phyloP scores from a whole-genome alignment of 2,888 invertebrate genomes.

The Trisateles emortualis region DNA sequence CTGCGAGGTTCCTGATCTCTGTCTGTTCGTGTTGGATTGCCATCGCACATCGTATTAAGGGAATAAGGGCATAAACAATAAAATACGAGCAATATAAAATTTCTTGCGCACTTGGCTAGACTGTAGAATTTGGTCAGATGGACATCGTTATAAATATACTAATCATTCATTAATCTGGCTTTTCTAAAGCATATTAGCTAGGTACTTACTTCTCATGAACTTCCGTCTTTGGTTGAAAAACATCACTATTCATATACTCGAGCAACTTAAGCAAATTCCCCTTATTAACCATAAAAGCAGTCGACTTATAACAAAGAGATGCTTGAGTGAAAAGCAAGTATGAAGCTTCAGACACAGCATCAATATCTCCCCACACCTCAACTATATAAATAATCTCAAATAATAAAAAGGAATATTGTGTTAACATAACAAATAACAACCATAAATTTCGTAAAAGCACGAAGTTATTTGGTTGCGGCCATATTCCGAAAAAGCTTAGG shows the following conservation, averaged over 20 bases:
- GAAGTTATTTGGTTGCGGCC: slow-evolving; percentile 59
- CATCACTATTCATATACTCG: slow-evolving; percentile 59
- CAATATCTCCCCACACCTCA: slow-evolving; percentile 72
- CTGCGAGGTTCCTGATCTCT: no score
- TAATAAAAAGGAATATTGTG: slow-evolving; percentile 69
- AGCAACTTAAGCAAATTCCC: slow-evolving; percentile 56
- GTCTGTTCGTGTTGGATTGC: no score
- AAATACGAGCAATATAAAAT: no score
- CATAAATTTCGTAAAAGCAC: slow-evolving; percentile 53
- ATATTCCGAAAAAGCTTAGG: slow-evolving; percentile 65
- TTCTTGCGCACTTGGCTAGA: no score
- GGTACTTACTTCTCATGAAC: slow-evolving; percentile 65
- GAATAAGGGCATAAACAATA: no score
- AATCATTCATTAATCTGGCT: no score
- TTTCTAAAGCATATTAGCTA: not conserved
- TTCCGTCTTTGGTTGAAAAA: slow-evolving; percentile 58
- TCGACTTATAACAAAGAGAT: slow-evolving; percentile 71
- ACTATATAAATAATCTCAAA: slow-evolving; percentile 72
- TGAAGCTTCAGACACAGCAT: slow-evolving; percentile 71
- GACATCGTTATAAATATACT: no score
- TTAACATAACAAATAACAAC: slow-evolving; percentile 58
- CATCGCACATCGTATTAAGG: no score
- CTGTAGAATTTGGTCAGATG: no score
- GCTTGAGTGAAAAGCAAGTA: slow-evolving; percentile 76
- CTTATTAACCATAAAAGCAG: slow-evolving; percentile 65